A percentile compares a stretch with the other conserved stretches of the same genome.
These are phyloP conservation scores for Girardia tigrina DNA, from an alignment of 2,888 invertebrate species.

Conservation along the genomic window DNA sequence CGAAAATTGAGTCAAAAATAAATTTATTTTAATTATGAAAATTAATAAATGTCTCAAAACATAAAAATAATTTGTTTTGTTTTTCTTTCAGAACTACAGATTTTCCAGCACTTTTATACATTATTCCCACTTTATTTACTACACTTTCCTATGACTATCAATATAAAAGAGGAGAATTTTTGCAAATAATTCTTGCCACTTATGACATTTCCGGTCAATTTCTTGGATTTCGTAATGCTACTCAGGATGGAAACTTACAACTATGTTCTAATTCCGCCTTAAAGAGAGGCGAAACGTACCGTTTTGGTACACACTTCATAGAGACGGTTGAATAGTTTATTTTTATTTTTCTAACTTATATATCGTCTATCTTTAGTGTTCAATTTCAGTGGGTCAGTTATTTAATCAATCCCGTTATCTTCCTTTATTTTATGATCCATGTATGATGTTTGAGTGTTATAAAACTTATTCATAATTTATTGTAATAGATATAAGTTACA, in stretches of 20 bases:
- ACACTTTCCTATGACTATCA: too few relatives aligned
- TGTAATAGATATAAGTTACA: background rate
- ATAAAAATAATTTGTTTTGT: too few relatives aligned
- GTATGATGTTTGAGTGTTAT: background rate
- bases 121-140: too few relatives aligned
- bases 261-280: background rate
- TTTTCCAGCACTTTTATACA: too few relatives aligned
- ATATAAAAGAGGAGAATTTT: background rate
- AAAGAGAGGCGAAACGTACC: background rate
- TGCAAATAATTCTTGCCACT: conserved; percentile 9
- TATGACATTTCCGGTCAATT: background rate
- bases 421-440: conserved; percentile 6
- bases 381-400: background rate
- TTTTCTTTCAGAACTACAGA: too few relatives aligned
- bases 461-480: background rate
- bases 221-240: background rate
- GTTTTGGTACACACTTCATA: background rate
- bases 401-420: background rate
- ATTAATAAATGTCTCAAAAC: too few relatives aligned
- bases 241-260: background rate
- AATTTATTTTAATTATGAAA: too few relatives aligned
- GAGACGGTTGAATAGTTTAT: background rate
- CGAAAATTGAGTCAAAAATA: too few relatives aligned
- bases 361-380: background rate
- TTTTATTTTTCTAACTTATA: background rate